Base-by-base conservation (phyloP, 23 tunicate genomes). In the Clavelina lepadiformis region DNA sequence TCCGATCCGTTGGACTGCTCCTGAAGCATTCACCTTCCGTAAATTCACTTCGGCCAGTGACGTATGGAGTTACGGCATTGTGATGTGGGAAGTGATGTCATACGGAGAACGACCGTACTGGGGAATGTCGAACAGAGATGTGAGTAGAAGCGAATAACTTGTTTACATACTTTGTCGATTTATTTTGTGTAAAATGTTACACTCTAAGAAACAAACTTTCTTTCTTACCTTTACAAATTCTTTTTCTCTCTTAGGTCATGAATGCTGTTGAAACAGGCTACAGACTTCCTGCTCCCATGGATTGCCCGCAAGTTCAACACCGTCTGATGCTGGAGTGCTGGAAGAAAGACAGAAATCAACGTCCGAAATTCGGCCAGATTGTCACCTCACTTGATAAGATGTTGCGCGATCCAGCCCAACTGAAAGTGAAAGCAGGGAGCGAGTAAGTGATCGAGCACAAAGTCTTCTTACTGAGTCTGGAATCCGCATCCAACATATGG, bases 1-100 rank as follows among this genome's bases (percentile, higher is more conserved):
- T 24, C 88, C 95, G 21, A 86, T 86, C 69, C 83, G 94, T 0
- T 94, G 99, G 99, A 86, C 91, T 1, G 99, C 99, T 4, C 99
- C 99, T 26, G 99, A 94, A 56, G 99, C 91, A 5, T 55, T 94
- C 28, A 94, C 96, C 24, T 89, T 58, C 72, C 83, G 94, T 20
- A 82, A 80, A 35, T 94, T 80, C 53, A 86, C 99, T 24, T 91
- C 88, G 13, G 91, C 99, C 25, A 86, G 96, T 64, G 99, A 94
- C 58, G 99, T 94, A 1, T 94, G 99, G 99, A 94, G 99, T 50
- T 94, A 73, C 38, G 99, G 99, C 31, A 89, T 94, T 35, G 88
- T 86, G 79, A 89, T 80, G 89, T 94, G 99, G 99, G 99, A 94
- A 64, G 88, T 94, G 76, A 86, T 86, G 84, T 86, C 94, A 66